These are phyloP conservation scores for Helicoverpa assulta DNA, from an alignment of 2,888 invertebrate genomes.

Conservation along the genomic window DNA sequence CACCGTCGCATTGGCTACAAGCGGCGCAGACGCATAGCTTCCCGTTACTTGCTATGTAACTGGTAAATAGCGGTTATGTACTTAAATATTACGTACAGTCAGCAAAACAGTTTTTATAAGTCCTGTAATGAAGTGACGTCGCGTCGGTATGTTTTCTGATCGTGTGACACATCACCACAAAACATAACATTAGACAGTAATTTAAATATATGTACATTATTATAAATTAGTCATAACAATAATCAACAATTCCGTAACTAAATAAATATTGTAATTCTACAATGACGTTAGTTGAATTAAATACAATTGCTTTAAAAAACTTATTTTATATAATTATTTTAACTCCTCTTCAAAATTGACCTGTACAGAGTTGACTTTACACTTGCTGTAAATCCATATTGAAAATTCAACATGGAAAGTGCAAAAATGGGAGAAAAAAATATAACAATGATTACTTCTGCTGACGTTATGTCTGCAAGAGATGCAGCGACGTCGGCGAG, in stretches of 20 bases:
- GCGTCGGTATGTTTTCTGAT: not conserved
- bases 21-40: conserved; percentile 75
- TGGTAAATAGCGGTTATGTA: conserved; percentile 58
- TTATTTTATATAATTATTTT: too few species aligned
- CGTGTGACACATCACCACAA: not conserved
- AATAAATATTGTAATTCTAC: too few species aligned
- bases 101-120: conserved; percentile 20
- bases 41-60: conserved; percentile 83
- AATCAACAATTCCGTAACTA: too few species aligned
- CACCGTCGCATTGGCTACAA: conserved; percentile 56
- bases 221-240: too few species aligned
- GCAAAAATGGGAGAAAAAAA: too few species aligned
- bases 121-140: not conserved
- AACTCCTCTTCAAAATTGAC: too few species aligned
- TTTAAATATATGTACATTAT: not conserved
- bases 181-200: too few species aligned
- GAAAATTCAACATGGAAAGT: too few species aligned
- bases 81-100: conserved; percentile 47
- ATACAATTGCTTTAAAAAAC: too few species aligned
- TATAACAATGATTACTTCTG: conserved; percentile 55
- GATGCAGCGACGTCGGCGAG: conserved; percentile 26
- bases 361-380: too few species aligned
- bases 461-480: conserved; percentile 71
- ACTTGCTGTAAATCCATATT: too few species aligned
- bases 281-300: too few species aligned